Percentiles rank a stretch among this genome's conserved stretches.
phyloP scores from a whole-genome alignment of 2,888 invertebrate genomes.

The Acronicta leporina region DNA sequence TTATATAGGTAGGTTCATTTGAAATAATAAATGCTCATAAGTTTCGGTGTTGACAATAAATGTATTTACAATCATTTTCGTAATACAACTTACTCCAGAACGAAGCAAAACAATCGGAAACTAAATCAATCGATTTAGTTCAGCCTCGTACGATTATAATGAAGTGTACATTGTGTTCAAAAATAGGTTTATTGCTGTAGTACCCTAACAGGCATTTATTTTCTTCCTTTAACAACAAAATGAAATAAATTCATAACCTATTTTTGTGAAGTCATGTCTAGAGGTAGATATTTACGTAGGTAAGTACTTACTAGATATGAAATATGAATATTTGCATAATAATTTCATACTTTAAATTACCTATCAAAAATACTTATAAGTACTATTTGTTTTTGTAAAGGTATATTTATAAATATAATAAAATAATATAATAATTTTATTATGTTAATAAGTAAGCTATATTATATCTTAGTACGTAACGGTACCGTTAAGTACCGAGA shows the following conservation, averaged over 20 bases:
- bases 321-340: too few relatives aligned
- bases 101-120: conserved; percentile 53
- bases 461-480: too few relatives aligned
- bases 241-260: too few relatives aligned
- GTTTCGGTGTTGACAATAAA: conserved; percentile 35
- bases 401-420: too few relatives aligned
- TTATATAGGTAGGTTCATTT: conserved; percentile 12
- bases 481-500: background rate
- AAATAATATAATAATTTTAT: too few relatives aligned
- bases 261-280: too few relatives aligned
- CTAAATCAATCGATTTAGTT: conserved; percentile 52
- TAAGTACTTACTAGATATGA: too few relatives aligned
- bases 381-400: too few relatives aligned
- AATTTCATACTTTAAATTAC: too few relatives aligned
- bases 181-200: conserved; percentile 29
- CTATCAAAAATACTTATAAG: too few relatives aligned
- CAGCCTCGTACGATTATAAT: conserved; percentile 42
- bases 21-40: conserved; percentile 17
- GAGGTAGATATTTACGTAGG: too few relatives aligned
- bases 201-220: conserved; percentile 8
- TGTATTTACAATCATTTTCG: conserved; percentile 19
- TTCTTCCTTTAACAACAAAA: conserved; percentile 8
- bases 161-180: conserved; percentile 44
- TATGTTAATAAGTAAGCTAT: too few relatives aligned
- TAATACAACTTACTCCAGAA: conserved; percentile 24